These are phyloP conservation scores for Myotis myotis DNA, from an alignment of 2,797 vertebrate genomes.

Conservation along the genomic window DNA sequence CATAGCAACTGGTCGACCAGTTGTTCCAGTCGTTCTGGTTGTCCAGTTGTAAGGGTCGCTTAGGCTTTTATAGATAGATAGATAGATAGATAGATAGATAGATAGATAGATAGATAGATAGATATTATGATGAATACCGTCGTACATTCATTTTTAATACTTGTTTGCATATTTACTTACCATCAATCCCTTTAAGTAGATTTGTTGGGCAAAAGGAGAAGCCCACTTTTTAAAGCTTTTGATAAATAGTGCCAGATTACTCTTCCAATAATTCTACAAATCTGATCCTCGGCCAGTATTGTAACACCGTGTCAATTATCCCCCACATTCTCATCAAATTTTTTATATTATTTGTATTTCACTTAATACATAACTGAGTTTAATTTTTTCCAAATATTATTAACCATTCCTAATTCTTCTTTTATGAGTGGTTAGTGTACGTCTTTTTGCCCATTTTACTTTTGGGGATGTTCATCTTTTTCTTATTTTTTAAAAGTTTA, in stretches of 20 bases:
- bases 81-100: too few species aligned
- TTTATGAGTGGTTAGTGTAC: background rate
- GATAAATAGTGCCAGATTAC: background rate
- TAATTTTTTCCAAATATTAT: background rate
- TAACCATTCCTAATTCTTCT: background rate
- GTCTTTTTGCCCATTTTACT: background rate
- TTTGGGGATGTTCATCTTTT: background rate
- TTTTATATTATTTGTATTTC: background rate
- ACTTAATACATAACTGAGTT: background rate
- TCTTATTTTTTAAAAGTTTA: slow-evolving; percentile 10
- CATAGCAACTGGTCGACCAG: too few species aligned
- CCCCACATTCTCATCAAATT: background rate
- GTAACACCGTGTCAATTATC: background rate
- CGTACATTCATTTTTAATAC: background rate
- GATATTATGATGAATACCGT: background rate
- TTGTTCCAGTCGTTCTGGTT: too few species aligned
- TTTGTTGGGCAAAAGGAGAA: background rate
- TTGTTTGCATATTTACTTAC: background rate
- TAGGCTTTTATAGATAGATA: too few species aligned
- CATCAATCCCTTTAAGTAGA: background rate
- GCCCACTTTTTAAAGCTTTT: background rate
- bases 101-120: too few species aligned
- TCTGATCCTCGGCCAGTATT: background rate
- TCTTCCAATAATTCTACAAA: background rate
- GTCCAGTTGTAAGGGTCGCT: too few species aligned